Evolutionary conservation across 2,888 invertebrate genomes (phyloP).

Genomic region (Diabrotica balteata): DNA sequence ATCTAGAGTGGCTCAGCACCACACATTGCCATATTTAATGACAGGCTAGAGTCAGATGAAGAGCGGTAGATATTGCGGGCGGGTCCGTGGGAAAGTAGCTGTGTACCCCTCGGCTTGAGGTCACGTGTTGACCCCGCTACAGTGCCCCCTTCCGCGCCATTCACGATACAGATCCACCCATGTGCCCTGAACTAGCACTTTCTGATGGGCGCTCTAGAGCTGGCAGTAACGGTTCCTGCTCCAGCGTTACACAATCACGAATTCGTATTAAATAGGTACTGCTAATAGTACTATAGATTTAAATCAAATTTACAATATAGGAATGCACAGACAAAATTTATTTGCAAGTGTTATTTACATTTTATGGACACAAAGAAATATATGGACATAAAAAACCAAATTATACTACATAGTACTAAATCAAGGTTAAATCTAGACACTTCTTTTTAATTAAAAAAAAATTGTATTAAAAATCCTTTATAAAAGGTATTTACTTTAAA

Average conservation of each 20-base stretch:
- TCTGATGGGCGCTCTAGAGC: slow-evolving; percentile 16
- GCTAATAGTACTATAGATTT: too few species aligned
- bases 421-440: too few species aligned
- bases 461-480: too few species aligned
- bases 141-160: slow-evolving; percentile 47
- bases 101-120: slow-evolving; percentile 63
- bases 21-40: slow-evolving; percentile 63
- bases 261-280: too few species aligned
- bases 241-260: not conserved
- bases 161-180: slow-evolving; percentile 59
- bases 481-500: too few species aligned
- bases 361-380: too few species aligned
- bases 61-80: slow-evolving; percentile 62
- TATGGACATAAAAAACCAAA: too few species aligned
- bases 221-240: slow-evolving; percentile 5
- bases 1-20: slow-evolving; percentile 54
- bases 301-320: too few species aligned
- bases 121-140: slow-evolving; percentile 60
- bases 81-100: slow-evolving; percentile 63
- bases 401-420: too few species aligned
- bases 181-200: slow-evolving; percentile 54
- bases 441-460: too few species aligned
- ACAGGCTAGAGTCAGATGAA: slow-evolving; percentile 61
- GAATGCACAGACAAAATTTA: too few species aligned
- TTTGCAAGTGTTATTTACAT: too few species aligned